A percentile compares a stretch with the other conserved stretches of the same genome.
Conservation (phyloP, 2,888 invertebrate genomes). For the Eledone cirrhosa region DNA sequence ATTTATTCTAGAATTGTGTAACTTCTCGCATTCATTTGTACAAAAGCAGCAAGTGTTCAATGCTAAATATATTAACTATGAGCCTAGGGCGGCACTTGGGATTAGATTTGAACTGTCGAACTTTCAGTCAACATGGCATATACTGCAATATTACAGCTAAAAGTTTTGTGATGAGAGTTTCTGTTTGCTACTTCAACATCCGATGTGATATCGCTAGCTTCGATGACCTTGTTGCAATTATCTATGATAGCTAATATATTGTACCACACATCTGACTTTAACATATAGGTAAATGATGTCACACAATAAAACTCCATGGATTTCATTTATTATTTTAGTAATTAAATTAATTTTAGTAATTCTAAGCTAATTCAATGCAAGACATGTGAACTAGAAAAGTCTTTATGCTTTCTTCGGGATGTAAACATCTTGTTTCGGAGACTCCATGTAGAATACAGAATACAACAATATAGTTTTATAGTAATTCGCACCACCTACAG, state of each 20-base stretch:
- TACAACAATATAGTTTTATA: neutral
- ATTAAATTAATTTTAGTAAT: neutral
- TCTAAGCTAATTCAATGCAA: neutral
- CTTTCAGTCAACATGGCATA: too few species aligned
- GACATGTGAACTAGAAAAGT: neutral
- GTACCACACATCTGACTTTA: neutral
- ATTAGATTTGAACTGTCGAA: too few species aligned
- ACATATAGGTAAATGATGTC: neutral
- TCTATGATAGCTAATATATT: neutral
- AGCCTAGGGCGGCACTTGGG: too few species aligned
- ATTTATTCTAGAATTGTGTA: too few species aligned
- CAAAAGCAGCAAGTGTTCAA: too few species aligned
- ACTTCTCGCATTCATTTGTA: too few species aligned
- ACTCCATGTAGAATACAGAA: neutral
- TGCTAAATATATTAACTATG: too few species aligned
- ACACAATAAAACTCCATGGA: slow-evolving; percentile 6
- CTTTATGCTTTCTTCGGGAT: neutral
- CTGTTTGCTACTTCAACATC: neutral
- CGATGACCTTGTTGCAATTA: neutral
- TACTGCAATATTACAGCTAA: too few species aligned
- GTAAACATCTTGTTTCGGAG: neutral
- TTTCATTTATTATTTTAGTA: neutral
- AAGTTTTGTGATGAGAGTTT: neutral
- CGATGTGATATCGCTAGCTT: neutral
- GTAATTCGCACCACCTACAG: neutral